Conservation (phyloP, 2,888 invertebrate species). For the Myopa tessellatipennis region DNA sequence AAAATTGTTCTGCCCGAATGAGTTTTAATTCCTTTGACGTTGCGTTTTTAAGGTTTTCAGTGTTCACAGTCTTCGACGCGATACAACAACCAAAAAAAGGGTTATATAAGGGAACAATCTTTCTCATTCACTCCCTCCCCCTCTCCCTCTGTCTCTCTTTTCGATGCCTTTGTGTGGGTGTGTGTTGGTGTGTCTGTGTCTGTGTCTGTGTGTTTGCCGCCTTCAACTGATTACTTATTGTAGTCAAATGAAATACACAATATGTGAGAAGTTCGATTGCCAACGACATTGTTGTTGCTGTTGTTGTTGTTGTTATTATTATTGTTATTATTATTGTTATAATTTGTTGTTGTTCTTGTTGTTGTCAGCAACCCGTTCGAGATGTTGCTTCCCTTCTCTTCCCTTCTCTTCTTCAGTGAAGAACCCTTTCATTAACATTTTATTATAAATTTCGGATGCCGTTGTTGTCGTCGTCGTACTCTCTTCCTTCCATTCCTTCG, state of each 20-base stretch:
- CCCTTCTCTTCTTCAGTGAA: not conserved
- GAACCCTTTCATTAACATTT: slow-evolving; percentile 38
- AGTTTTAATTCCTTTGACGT: slow-evolving; percentile 68
- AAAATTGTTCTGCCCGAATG: slow-evolving; percentile 68
- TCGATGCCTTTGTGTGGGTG: not conserved
- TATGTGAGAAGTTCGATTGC: slow-evolving; percentile 42
- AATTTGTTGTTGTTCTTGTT: slow-evolving; percentile 4
- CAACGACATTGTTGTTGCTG: slow-evolving; percentile 26
- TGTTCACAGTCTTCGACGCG: slow-evolving; percentile 43
- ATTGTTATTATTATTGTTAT: not conserved
- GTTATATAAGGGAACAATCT: not conserved
- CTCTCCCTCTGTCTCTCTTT: no score
- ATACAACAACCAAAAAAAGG: not conserved
- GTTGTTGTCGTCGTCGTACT: not conserved
- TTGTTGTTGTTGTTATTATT: not conserved
- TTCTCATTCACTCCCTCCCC: not conserved
- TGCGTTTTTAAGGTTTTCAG: slow-evolving; percentile 28
- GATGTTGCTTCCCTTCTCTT: slow-evolving; percentile 24
- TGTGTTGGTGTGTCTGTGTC: not conserved
- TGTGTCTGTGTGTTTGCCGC: slow-evolving; percentile 28
- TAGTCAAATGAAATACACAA: slow-evolving; percentile 33
- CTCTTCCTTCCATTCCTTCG: not conserved
- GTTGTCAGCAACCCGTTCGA: slow-evolving; percentile 24
- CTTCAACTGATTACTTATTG: slow-evolving; percentile 42
- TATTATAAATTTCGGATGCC: slow-evolving; percentile 26